Base-by-base conservation (phyloP, 2,888 invertebrate genomes). In the Aspidiotus destructor region DNA sequence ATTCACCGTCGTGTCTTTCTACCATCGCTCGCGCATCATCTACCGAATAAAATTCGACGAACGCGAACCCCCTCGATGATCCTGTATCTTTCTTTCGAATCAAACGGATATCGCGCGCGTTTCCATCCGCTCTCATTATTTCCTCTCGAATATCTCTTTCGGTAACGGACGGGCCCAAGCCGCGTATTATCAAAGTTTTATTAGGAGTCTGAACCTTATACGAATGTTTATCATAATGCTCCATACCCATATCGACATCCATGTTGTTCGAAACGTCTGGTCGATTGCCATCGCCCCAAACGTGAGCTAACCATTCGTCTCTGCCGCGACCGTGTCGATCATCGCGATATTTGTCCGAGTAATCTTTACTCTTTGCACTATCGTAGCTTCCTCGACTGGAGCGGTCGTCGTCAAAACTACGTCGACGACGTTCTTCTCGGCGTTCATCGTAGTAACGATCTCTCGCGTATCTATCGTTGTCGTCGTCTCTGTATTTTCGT, bases 41-140 rank as follows among this genome's bases (percentile, higher is more conserved):
- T 79, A 88, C 84, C 79, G 87, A 86, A 80, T 86, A 84, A 86
- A 94, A 94, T 85, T 94, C 93, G 83, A 93, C 89, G 85, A 92
- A 92, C 82, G 88, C 90, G 84, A 90, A 89, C 78, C 89, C 89
- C 78, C 89, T 84, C 80, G 89, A 89, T 80, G 87, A 85, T 85
- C 92, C 92, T 84, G 90, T 88, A 77, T 88, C 86, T 80, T 87
- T 87, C 78, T 88, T 87, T 74, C 90, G 81, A 76, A 92, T 90
- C 54, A 92, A 80, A 58, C 92, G 83, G 75, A 92, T 88, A 76
- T 90, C 90, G 77, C 86, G 85, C 2, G 89, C 86, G 78, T 86
- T 84, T 72, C 90, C 80, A 71, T 86, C 86, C 77, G 85, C 85
- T 75, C 84, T 83, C 74, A 87, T 82, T 74, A 91, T 83, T 75